Percentiles rank a stretch among this genome's conserved stretches.
These are phyloP conservation scores for Callorhinus ursinus DNA, from an alignment of 2,113 vertebrate genomes.

Conservation along the genomic window DNA sequence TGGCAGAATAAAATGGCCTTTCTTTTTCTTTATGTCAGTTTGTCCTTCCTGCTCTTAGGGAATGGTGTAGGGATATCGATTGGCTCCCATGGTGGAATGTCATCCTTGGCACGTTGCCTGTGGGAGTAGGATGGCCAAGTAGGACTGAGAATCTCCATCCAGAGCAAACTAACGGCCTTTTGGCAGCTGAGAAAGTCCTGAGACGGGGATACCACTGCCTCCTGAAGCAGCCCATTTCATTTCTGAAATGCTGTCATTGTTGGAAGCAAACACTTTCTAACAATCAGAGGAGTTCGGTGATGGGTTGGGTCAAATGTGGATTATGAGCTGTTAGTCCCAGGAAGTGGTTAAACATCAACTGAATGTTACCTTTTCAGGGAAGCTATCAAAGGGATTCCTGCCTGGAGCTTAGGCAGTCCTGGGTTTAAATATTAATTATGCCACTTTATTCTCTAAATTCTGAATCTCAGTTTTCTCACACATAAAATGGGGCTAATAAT, in stretches of 20 bases:
- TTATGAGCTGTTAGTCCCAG: background rate
- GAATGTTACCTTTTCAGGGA: background rate
- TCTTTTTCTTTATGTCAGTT: slow-evolving; percentile 51
- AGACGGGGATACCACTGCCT: background rate
- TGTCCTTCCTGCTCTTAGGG: slow-evolving; percentile 30
- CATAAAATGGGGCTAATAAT: background rate
- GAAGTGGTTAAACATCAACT: background rate
- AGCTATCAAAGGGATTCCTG: background rate
- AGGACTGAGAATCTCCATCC: background rate
- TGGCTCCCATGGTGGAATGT: background rate
- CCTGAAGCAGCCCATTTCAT: background rate
- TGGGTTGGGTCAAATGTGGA: background rate
- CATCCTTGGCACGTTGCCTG: background rate
- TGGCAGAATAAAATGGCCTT: slow-evolving; percentile 42
- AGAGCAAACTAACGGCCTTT: background rate
- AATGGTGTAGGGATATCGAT: background rate
- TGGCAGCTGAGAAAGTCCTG: background rate
- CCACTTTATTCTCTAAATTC: background rate
- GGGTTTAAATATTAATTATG: background rate
- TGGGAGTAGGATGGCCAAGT: background rate
- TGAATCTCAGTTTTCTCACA: background rate
- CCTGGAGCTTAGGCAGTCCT: background rate
- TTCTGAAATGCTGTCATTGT: background rate
- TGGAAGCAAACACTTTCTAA: background rate
- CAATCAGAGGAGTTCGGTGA: background rate